These are phyloP conservation scores for Pipa parva DNA, from an alignment of 2,113 vertebrate species.

Conservation along the genomic window DNA sequence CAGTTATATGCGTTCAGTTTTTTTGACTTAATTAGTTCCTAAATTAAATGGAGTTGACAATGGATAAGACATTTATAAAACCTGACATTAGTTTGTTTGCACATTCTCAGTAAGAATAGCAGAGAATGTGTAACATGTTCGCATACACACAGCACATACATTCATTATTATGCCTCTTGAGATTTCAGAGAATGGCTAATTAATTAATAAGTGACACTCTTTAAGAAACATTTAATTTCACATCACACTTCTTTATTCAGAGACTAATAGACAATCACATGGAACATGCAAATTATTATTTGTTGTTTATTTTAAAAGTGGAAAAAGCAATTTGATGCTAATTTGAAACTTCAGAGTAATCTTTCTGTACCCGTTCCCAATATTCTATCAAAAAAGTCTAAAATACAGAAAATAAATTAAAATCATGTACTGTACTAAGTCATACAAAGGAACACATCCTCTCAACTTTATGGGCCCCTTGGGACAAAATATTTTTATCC, in stretches of 20 bases:
- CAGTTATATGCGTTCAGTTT: no score
- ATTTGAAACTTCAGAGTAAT: neutral
- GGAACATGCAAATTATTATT: constrained; percentile 68
- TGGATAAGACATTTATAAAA: neutral
- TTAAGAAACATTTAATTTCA: constrained; percentile 69
- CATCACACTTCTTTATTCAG: constrained; percentile 62
- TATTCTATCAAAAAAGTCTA: neutral
- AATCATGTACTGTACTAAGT: no score
- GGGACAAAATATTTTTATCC: no score
- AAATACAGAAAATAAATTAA: no score
- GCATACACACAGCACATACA: constrained; percentile 55
- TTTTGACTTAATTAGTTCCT: no score
- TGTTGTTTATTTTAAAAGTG: constrained; percentile 59
- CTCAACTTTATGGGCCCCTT: no score
- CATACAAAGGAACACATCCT: no score
- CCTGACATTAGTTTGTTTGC: neutral
- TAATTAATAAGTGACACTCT: constrained; percentile 73
- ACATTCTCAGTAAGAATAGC: neutral
- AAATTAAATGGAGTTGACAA: neutral
- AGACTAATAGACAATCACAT: constrained; percentile 66
- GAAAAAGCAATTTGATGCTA: neutral
- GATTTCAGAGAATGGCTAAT: constrained; percentile 71
- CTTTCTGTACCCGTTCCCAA: neutral
- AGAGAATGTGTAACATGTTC: constrained; percentile 54
- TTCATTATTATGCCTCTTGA: constrained; percentile 68